Base-by-base conservation (phyloP, 2,888 invertebrate genomes). In the Phaonia tiefii region DNA sequence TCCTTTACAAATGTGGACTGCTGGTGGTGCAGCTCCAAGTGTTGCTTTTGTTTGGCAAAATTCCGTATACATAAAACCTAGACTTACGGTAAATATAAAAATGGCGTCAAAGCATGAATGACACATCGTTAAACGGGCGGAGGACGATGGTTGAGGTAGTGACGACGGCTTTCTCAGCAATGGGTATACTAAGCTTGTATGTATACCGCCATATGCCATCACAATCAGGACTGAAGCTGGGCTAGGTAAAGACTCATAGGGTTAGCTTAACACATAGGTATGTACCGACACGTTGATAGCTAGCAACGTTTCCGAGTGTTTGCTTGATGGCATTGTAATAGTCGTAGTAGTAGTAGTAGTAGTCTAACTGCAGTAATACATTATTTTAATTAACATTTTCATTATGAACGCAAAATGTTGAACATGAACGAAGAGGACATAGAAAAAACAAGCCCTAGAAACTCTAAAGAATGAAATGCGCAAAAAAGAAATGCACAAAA, bases 301-400 rank as follows among this genome's bases (percentile, higher is more conserved):
- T 63, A n/a, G 42, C 39, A 22, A 39, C 22, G 22, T 11, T 11
- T 54, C 22, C 54, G 13, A 54, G 54, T 20, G 51, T 13, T 46
- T 46, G 13, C 8, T 20, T 51, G 26, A 17, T 51, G 25, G n/a
- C 74, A 67, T 78, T 78, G 58, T 66, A 60, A 67, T n/a, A n/a
- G n/a, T n/a, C n/a, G n/a, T n/a, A n/a, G n/a, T n/a, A n/a, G n/a
- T n/a, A n/a, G n/a, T n/a, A n/a, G n/a, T n/a, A n/a, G n/a, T 49
- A 75, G 71, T 79, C 81, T 81, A 81, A 65, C 81, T 81, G 75
- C 83, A 85, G 83, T 84, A 88, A 86, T 87, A 87, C 87, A 88
- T 88, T 87, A 88, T 87, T 87, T 87, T 87, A 87, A 87, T 87
- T 87, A 87, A 87, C 87, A 88, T 87, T 87, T 87, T 87, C 87